A percentile compares a stretch with the other conserved stretches of the same genome.
Conservation (phyloP, 2,888 invertebrate genomes). For the Leucoptera coffeella region DNA sequence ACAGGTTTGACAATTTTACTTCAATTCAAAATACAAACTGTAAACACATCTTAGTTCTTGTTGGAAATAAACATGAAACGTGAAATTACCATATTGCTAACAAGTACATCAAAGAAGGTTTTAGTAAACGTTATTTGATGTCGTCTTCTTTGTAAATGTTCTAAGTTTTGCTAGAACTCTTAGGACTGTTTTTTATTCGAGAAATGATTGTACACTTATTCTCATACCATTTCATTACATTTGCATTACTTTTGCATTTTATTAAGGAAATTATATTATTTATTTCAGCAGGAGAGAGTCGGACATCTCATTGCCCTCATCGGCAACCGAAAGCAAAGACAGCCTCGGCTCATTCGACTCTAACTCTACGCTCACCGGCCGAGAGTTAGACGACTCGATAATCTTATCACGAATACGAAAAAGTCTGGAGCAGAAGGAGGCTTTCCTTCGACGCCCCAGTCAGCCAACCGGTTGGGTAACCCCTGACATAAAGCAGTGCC, state of each 20-base stretch:
- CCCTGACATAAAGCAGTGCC: slow-evolving; percentile 40
- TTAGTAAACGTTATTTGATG: no score
- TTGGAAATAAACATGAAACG: no score
- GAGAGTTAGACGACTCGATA: slow-evolving; percentile 64
- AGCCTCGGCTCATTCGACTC: slow-evolving; percentile 65
- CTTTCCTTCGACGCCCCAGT: slow-evolving; percentile 73
- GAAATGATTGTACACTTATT: no score
- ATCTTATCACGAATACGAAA: slow-evolving; percentile 73
- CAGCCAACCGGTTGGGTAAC: slow-evolving; percentile 57
- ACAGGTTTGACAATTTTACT: slow-evolving; percentile 26
- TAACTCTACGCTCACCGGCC: slow-evolving; percentile 60
- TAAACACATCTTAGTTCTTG: background rate
- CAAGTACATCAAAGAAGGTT: no score
- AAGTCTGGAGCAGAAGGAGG: slow-evolving; percentile 85
- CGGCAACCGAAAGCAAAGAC: slow-evolving; percentile 61
- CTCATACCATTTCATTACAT: no score
- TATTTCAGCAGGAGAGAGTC: slow-evolving; percentile 52
- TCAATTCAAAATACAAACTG: no score
- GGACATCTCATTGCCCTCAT: slow-evolving; percentile 56
- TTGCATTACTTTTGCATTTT: no score
- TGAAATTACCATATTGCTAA: no score
- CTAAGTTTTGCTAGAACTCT: no score
- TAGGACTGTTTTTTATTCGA: no score
- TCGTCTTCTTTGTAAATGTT: no score
- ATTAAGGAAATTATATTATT: no score